These are phyloP conservation scores for Alcedo quadribrachys DNA, from an alignment of 2,797 vertebrate genomes.

Conservation along the genomic window DNA sequence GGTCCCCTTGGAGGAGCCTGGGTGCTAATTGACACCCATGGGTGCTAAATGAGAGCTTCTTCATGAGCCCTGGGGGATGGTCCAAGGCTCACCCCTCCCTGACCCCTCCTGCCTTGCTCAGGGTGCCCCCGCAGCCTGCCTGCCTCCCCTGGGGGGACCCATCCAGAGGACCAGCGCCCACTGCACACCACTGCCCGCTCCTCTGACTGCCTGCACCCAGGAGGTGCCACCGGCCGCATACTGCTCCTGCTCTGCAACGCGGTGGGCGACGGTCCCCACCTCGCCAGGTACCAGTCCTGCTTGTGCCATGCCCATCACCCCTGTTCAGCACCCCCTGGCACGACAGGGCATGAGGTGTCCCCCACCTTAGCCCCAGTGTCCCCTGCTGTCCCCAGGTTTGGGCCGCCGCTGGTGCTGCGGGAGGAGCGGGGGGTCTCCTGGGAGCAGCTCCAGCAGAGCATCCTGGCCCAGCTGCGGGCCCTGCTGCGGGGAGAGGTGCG, in stretches of 20 bases:
- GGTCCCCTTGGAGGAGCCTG: background rate
- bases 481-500: slow-evolving; percentile 85
- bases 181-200: slow-evolving; percentile 77
- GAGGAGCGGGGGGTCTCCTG: slow-evolving; percentile 89
- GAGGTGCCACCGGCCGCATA: slow-evolving; percentile 76
- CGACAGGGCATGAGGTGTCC: fast-evolving
- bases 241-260: slow-evolving; percentile 90
- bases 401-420: slow-evolving; percentile 87
- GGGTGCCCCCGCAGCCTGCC: slow-evolving; percentile 88
- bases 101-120: background rate
- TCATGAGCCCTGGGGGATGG: too few relatives aligned
- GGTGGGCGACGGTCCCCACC: background rate
- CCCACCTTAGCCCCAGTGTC: fast-evolving
- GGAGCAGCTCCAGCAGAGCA: slow-evolving; percentile 88
- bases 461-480: slow-evolving; percentile 86
- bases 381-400: slow-evolving; percentile 80
- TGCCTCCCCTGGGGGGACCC: slow-evolving; percentile 79
- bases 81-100: background rate
- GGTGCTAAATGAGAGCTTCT: fast-evolving
- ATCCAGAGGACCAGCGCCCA: slow-evolving; percentile 70
- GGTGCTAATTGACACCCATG: background rate
- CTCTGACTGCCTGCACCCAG: slow-evolving; percentile 81
- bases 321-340: fast-evolving
- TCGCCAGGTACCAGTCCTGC: background rate
- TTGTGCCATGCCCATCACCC: background rate